Evolutionary conservation across 2,797 vertebrate genomes (phyloP).

Genomic region (Rhinella marina): DNA sequence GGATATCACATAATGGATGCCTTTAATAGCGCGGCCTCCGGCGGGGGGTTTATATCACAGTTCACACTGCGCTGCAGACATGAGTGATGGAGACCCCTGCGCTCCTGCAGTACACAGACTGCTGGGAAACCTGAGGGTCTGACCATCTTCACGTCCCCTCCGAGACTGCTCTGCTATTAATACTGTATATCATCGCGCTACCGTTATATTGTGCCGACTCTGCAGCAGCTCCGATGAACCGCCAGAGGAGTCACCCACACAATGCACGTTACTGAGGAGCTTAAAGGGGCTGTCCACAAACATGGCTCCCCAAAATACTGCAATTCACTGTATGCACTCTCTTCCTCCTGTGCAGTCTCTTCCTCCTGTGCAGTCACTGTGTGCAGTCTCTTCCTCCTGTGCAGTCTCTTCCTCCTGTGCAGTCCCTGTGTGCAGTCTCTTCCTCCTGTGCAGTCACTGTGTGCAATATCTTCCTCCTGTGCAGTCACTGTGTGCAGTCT

Average conservation of each 20-base stretch:
- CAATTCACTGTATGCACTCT: no score
- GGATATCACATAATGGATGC: constrained; percentile 63
- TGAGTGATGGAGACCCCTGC: constrained; percentile 44
- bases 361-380: no score
- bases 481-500: no score
- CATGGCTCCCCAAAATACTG: no score
- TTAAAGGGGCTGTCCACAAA: no score
- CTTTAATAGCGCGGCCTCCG: constrained; percentile 67
- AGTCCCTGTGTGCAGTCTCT: no score
- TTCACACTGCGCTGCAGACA: neutral
- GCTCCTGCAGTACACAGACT: neutral
- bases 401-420: no score
- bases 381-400: no score
- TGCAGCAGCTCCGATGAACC: neutral
- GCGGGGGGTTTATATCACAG: constrained; percentile 66
- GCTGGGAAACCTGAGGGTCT: neutral
- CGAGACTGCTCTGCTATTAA: constrained; percentile 10
- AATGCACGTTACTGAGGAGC: neutral
- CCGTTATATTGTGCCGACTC: neutral
- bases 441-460: no score
- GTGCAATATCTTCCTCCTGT: no score
- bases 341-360: neutral
- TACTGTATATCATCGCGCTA: neutral
- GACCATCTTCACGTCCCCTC: constrained; percentile 2
- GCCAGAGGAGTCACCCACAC: no score